phyloP scores from a whole-genome alignment of 2,113 vertebrate genomes.

The Dicentrarchus labrax region DNA sequence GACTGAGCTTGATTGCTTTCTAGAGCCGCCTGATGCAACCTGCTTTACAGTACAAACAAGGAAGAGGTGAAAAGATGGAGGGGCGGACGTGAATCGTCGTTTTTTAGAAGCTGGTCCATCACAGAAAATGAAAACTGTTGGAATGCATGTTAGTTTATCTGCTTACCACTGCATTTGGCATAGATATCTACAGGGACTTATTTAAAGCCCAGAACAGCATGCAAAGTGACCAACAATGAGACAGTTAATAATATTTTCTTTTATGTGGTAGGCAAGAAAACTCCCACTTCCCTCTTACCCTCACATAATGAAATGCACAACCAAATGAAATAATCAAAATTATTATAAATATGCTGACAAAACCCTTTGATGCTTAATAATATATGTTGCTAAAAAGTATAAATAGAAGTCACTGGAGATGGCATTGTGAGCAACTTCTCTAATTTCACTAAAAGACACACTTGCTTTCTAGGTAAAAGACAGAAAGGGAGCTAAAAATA shows the following conservation, averaged over 20 bases:
- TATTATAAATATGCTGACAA: constrained; percentile 71
- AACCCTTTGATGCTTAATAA: constrained; percentile 81
- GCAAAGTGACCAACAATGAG: constrained; percentile 65
- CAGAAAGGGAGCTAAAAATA: constrained; percentile 61
- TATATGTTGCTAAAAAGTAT: constrained; percentile 73
- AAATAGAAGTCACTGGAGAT: constrained; percentile 79
- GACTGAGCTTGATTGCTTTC: constrained; percentile 52
- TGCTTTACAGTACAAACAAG: constrained; percentile 60
- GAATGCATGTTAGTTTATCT: constrained; percentile 41
- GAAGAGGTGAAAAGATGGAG: constrained; percentile 30
- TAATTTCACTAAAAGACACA: constrained; percentile 61
- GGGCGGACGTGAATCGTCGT: constrained; percentile 31
- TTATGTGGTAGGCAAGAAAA: constrained; percentile 59
- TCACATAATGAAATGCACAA: constrained; percentile 67
- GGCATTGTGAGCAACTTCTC: constrained; percentile 39
- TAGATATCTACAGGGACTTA: constrained; percentile 19
- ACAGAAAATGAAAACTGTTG: constrained; percentile 35
- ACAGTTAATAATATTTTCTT: constrained; percentile 70
- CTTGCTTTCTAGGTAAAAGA: constrained; percentile 78
- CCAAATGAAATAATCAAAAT: constrained; percentile 54
- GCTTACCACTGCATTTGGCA: constrained; percentile 50
- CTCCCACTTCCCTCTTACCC: constrained; percentile 40
- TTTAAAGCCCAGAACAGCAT: constrained; percentile 49
- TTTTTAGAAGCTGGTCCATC: constrained; percentile 54
- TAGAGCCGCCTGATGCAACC: constrained; percentile 33